Evolutionary conservation across 2,113 vertebrate genomes (phyloP), one percentile per base, ranked within the genome.

Genomic region (Gadus chalcogrammus): DNA sequence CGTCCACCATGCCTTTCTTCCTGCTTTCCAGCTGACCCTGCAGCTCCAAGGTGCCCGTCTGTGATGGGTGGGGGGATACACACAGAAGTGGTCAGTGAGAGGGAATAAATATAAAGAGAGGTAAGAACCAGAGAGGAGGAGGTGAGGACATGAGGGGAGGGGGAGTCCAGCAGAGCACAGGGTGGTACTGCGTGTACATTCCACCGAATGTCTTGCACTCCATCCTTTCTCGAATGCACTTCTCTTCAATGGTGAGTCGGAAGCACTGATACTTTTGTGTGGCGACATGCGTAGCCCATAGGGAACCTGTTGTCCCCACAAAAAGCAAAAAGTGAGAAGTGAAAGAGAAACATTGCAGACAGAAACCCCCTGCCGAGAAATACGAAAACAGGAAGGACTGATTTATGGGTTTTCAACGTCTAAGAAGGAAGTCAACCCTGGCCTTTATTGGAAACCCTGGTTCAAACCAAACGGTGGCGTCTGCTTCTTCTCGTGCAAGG

Each of bases 1-100:
- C 85, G 2, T 88, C 88, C 0, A 79, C 82, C 80, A 88, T 80
- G 28, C 82, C 81, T 81, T 91, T 93, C 64, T 87, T 22, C 0
- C 89, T 79, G 71, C 77, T 86, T n/a, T 93, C 91, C 82, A 91
- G 71, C 79, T 91, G 92, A 65, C 84, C 76, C 67, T 91, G 88
- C 56, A 91, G 78, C 66, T 93, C 92, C 15, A 86, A 79, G 3
- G 88, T 92, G 66, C 89, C 88, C 0, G 79, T 76, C 95, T 96
- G 84, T 64, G 31, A 35, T 79, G 68, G 58, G 60, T 16, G 65
- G 58, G 4, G n/a, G 28, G 3, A 56, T 9, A 65, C 17, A 35
- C 8, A 24, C 48, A 35, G 35, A 3, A 0, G 6, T 17, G 17
- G 22, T 72, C 28, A 69, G 48, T 8, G 9, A 24, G n/a, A 52